A percentile compares a stretch with the other conserved stretches of the same genome.
Evolutionary conservation across 35 echinoderm and acorn worm genomes (phyloP).

Genomic region (Diadema setosum): DNA sequence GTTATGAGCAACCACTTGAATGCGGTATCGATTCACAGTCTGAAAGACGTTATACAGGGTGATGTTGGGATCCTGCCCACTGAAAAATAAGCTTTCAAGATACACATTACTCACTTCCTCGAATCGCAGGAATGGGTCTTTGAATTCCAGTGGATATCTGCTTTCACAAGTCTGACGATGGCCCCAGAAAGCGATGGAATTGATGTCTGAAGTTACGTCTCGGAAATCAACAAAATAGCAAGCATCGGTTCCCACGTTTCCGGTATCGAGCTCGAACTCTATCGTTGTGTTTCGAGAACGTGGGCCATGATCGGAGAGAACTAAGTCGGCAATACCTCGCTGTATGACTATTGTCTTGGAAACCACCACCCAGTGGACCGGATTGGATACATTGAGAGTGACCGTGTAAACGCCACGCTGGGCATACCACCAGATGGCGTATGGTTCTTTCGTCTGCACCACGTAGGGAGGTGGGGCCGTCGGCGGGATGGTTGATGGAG

Average conservation of each 20-base stretch:
- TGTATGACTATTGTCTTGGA: constrained; percentile 71
- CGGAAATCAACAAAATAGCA: constrained; percentile 82
- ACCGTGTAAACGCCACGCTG: constrained; percentile 74
- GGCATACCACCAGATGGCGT: constrained; percentile 81
- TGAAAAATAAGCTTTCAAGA: constrained; percentile 32
- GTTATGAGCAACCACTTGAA: constrained; percentile 51
- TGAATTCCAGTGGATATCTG: constrained; percentile 58
- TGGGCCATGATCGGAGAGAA: constrained; percentile 69
- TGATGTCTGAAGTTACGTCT: constrained; percentile 55
- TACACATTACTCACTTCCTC: constrained; percentile 58
- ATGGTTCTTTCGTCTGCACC: constrained; percentile 64
- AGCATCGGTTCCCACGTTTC: constrained; percentile 80
- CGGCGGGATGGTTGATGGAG: constrained; percentile 9
- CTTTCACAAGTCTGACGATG: constrained; percentile 46
- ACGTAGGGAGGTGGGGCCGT: constrained; percentile 56
- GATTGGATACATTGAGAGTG: constrained; percentile 85
- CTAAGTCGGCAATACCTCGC: constrained; percentile 32
- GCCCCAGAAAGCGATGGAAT: constrained; percentile 44
- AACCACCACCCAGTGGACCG: constrained; percentile 71
- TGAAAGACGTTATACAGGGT: constrained; percentile 72
- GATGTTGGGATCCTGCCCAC: constrained; percentile 59
- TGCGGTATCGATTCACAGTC: constrained; percentile 35
- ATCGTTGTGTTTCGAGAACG: constrained; percentile 71
- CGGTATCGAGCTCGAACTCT: constrained; percentile 72
- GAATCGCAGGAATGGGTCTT: constrained; percentile 60